These are phyloP conservation scores for Hydrozoanthus gracilis DNA, from an alignment of 92 coral and sea anemone species.

Conservation along the genomic window DNA sequence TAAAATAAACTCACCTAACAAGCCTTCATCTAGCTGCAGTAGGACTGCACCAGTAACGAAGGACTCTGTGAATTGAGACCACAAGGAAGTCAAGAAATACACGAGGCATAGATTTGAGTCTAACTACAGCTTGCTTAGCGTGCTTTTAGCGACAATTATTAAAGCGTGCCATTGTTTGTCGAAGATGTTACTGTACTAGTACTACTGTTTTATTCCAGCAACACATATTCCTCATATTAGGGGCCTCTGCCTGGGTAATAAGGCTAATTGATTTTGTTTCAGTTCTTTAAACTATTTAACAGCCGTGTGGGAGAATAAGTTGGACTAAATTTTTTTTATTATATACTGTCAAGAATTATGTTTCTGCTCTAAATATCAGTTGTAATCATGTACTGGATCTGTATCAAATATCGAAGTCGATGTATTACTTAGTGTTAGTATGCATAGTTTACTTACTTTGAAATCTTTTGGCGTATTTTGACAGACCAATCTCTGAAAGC, in stretches of 20 bases:
- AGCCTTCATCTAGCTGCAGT: constrained; percentile 53
- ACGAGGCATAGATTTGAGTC: too few species aligned
- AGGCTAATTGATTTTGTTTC: too few species aligned
- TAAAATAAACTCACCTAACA: constrained; percentile 52
- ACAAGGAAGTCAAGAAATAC: background rate
- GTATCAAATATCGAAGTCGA: background rate
- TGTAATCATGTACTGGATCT: background rate
- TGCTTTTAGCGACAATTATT: background rate
- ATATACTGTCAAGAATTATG: too few species aligned
- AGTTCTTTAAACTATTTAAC: too few species aligned
- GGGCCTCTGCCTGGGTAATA: too few species aligned
- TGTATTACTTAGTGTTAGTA: background rate
- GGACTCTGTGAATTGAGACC: constrained; percentile 19
- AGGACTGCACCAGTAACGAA: constrained; percentile 63
- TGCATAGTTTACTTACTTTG: constrained; percentile 40
- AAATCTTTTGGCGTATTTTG: constrained; percentile 56
- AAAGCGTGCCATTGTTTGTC: constrained; percentile 36
- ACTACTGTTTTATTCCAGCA: background rate
- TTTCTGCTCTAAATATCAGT: background rate
- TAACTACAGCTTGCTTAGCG: background rate
- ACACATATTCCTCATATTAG: background rate
- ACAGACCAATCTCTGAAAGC: constrained; percentile 51
- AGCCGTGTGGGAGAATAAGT: too few species aligned
- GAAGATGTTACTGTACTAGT: constrained; percentile 36
- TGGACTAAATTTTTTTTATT: too few species aligned